Base-by-base conservation (phyloP, 2,797 vertebrate genomes). In the Trachurus trachurus region DNA sequence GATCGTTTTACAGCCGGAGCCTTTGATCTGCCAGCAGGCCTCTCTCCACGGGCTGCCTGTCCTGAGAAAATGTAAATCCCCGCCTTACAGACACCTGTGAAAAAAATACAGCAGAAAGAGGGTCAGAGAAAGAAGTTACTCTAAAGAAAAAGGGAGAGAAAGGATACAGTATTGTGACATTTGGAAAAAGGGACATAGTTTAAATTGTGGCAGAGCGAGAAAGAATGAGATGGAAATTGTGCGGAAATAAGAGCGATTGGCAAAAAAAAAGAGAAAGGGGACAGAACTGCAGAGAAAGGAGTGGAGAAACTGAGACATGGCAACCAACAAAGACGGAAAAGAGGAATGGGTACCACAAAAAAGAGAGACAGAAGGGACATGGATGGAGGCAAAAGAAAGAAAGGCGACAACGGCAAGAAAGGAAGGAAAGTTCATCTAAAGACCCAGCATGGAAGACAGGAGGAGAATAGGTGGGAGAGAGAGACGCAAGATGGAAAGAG, bases 21-120 rank as follows among this genome's bases (percentile, higher is more conserved):
- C 95, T 96, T 96, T 97, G 96, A 97, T 97, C 96, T 96, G 95
- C 96, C 95, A 96, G 94, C 95, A 95, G 94, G 92, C 94, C 90
- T 92, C 94, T 93, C 92, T 94, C 92, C 92, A 94, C 89, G 85
- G 92, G 91, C 93, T 93, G 90, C 91, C 89, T 91, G 93, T 93
- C 92, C 93, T 93, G 90, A 93, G 91, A 95, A 94, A 92, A 93
- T 94, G 91, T 90, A 93, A 91, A 94, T 93, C 91, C 93, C 93
- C 90, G 88, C 92, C 90, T 91, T 86, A 88, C 85, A 91, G 92
- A 94, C 94, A 95, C 95, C 94, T 95, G 93, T 94, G 93, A 93
- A 92, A 94, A 93, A 94, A 94, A 91, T 86, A 85, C 82, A 88
- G 74, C 82, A 89, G 86, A 92, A 88, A 82, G 64, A 86, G 83